Base-by-base conservation (phyloP, 2,113 vertebrate species). In the Solenodon paradoxus region DNA sequence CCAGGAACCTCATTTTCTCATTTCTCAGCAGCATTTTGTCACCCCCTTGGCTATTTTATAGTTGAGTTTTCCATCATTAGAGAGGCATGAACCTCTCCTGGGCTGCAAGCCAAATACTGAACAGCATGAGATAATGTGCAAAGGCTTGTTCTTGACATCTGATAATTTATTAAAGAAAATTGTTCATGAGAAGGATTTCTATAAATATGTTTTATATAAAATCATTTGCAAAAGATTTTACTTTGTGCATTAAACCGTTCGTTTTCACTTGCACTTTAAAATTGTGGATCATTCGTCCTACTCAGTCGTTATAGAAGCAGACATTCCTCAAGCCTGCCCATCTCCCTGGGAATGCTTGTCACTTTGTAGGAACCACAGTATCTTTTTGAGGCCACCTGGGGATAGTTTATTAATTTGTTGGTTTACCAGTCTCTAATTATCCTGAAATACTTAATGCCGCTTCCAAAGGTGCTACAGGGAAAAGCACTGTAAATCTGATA, bases 21-120 rank as follows among this genome's bases (percentile, higher is more conserved):
- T 81, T 84, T 59, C 95, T 95, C 82, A 92, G 87, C 80, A 95
- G 89, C 55, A 77, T 47, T 96, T 97, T 96, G 63, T 84, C 71
- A 95, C 84, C 95, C 91, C 71, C 57, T 86, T 66, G 91, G 68
- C 88, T 93, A 28, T 95, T 97, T 97, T 97, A 97, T 97, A 96
- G 93, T 97, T 96, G 95, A 79, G 91, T 97, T 97, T 98, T 97
- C 96, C 95, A 96, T 98, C 95, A 13, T 97, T 95, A 86, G 92
- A 97, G 96, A 97, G 92, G 75, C 95, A 38, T 98, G 97, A 98
- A 97, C 97, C 98, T 98, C 68, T 92, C 49, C 97, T 98, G 97
- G 97, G 97, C 97, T 77, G 90, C 61, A 95, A 97, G 97, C 98
- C 98, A 98, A 98, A 96, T 79, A 93, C 98, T 96, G 97, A 97